Conservation (phyloP, 2,888 invertebrate species). For the Belgica antarctica region DNA sequence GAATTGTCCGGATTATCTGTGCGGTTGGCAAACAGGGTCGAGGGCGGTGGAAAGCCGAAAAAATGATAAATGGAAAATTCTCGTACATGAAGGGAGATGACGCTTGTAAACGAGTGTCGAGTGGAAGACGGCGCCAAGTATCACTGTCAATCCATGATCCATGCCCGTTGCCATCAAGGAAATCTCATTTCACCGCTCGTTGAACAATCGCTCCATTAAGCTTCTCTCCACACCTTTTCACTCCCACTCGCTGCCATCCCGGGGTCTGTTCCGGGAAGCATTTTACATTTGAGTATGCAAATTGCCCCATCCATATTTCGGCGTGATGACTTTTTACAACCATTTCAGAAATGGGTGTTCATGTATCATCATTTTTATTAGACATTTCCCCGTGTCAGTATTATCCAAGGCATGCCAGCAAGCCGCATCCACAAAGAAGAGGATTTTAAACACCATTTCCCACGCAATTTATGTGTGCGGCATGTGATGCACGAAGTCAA, state of each 20-base stretch:
- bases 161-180: slow-evolving; percentile 22
- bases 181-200: slow-evolving; percentile 42
- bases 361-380: slow-evolving; percentile 34
- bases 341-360: background rate
- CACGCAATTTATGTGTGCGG: slow-evolving; percentile 16
- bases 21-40: background rate
- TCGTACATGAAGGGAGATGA: slow-evolving; percentile 10
- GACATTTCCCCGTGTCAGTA: slow-evolving; percentile 18
- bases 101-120: background rate
- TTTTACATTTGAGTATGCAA: slow-evolving; percentile 28
- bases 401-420: too few relatives aligned
- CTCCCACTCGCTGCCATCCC: background rate
- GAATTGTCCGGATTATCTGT: slow-evolving; percentile 4
- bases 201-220: slow-evolving; percentile 40
- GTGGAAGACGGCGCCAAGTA: background rate
- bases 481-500: slow-evolving; percentile 25
- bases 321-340: slow-evolving; percentile 27
- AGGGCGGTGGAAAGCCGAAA: background rate
- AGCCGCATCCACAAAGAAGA: background rate
- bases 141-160: slow-evolving; percentile 20
- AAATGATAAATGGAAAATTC: slow-evolving; percentile 34
- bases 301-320: slow-evolving; percentile 12
- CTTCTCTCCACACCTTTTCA: background rate
- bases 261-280: background rate
- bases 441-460: slow-evolving; percentile 7